Percentiles rank a stretch among this genome's conserved stretches.
phyloP scores from a whole-genome alignment of 2,113 vertebrate species.

The Amphiprion percula region DNA sequence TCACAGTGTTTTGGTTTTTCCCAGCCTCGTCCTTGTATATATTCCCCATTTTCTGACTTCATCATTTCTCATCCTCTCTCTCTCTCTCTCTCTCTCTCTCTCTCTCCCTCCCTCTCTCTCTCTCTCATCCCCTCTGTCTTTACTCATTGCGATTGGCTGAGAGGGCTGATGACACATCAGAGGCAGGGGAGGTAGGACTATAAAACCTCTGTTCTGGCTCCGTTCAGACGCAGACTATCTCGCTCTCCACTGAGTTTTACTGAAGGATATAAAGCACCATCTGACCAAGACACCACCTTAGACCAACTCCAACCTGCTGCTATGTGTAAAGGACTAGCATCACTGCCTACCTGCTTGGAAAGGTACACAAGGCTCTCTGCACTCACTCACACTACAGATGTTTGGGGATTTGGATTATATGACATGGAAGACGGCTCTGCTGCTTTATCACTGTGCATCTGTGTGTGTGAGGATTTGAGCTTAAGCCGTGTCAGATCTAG shows the following conservation, averaged over 20 bases:
- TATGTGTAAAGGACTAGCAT: constrained; percentile 89
- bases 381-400: neutral
- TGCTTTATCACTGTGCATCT: constrained; percentile 12
- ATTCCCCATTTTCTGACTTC: neutral
- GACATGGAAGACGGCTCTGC: neutral
- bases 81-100: neutral
- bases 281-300: neutral
- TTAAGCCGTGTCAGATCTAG: neutral
- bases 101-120: neutral
- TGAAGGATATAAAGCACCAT: constrained; percentile 65
- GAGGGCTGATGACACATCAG: constrained; percentile 63
- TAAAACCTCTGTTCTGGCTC: constrained; percentile 79
- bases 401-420: constrained; percentile 18
- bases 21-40: too few relatives aligned
- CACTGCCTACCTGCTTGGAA: constrained; percentile 88
- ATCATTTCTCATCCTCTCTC: constrained; percentile 38
- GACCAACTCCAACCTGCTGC: constrained; percentile 52
- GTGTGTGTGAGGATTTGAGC: constrained; percentile 8
- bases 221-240: constrained; percentile 56
- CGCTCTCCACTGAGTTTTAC: constrained; percentile 26
- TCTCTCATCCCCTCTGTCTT: neutral
- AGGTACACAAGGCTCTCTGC: constrained; percentile 83
- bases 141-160: constrained; percentile 72
- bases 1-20: too few relatives aligned
- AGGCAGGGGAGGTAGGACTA: constrained; percentile 56